Evolutionary conservation across 2,113 vertebrate species (phyloP), one percentile per base, ranked within the genome.

Genomic region (Xenotilapia caudafasciata): DNA sequence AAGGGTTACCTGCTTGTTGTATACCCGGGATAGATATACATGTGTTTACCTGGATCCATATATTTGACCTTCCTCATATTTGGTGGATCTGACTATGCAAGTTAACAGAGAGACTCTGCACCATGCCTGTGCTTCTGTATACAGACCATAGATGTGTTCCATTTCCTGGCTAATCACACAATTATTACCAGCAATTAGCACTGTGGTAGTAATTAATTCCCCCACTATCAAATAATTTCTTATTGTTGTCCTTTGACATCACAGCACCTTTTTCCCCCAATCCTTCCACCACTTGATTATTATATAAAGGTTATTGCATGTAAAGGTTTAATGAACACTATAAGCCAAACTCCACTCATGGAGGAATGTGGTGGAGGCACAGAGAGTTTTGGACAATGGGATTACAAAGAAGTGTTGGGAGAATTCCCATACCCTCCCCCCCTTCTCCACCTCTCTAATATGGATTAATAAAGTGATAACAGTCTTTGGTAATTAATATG

Each of bases 131-230:
- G 79, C 55, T 62, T 95, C 96, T 96, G 95, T 97, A 96, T 95
- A 95, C 96, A 97, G 96, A 95, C 97, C 92, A 96, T 97, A 96
- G 96, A 96, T 97, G 97, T 97, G 97, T 97, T 98, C 98, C 97
- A 96, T 97, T 98, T 97, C 97, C 98, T 98, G 96, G 96, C 98
- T 99, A 99, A 99, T 99, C 98, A 99, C 97, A 97, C 98, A 99
- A 99, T 99, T 99, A 99, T 99, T 99, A 97, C 98, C 97, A 98
- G 98, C 98, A 99, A 99, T 99, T 99, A 99, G 97, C 97, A 45
- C 97, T 95, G 97, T 97, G 97, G 96, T 98, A 98, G 97, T 99
- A 99, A 99, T 99, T 99, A 99, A 99, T 99, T 99, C 98, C 97
- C 98, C 97, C 97, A 97, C 97, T 98, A 99, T 98, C 42, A 45